Evolutionary conservation across 2,797 vertebrate species (phyloP), one percentile per base, ranked within the genome.

Genomic region (Fratercula arctica): DNA sequence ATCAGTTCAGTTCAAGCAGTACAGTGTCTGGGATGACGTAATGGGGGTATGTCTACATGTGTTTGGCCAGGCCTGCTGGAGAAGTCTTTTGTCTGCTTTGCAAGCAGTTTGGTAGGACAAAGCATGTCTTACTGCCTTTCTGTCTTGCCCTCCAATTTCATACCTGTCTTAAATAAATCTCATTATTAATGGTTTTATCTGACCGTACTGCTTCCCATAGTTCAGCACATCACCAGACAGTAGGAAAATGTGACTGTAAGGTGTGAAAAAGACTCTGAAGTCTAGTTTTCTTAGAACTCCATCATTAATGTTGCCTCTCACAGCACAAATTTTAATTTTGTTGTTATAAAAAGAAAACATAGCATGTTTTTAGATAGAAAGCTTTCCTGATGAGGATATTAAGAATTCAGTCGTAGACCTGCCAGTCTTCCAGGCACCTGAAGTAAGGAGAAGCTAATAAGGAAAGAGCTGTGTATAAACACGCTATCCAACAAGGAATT

Each of bases 31-130:
- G 45, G 29, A 11, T 50, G 56, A 24, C 3, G 2, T 35, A 35
- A 11, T 33, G 56, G 26, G 1, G 16, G 19, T 0, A 0, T 48
- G 17, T 51, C 51, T 70, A 8, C 6, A 0, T 6, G 8, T 28
- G 26, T 85, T 88, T 70, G 59, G 54, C 63, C 33, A 35, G 20
- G 2, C 28, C 57, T 88, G 35, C 23, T 33, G 33, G 13, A 37
- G 26, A 57, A 25, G 28, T 66, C 48, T 84, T 8, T 59, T 69
- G 3, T 51, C 37, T 86, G 33, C 48, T 90, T 92, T 78, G 60
- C 13, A n/a, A 16, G 39, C n/a, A 29, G 14, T 11, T 86, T 57
- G 10, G 25, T 56, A 63, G 61, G 29, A 79, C 39, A 78, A 12
- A 59, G 43, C 35, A 9, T 6, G 1, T 35, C 43, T 68, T 90